phyloP scores from a whole-genome alignment of 2,888 invertebrate genomes.

The Mycogona germanica region DNA sequence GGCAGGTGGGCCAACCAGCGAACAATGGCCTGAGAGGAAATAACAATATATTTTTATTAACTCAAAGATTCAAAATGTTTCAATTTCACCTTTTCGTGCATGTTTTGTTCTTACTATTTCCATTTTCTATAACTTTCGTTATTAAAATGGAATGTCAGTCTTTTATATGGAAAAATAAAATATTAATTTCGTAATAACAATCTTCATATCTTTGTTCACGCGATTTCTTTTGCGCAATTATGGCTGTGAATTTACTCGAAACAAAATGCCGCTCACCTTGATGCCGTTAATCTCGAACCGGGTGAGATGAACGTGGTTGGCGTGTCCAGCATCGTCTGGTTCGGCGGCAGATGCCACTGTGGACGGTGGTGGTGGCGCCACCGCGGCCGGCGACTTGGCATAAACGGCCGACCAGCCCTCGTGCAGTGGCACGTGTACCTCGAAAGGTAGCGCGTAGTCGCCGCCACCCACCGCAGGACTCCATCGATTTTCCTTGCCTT shows the following conservation, averaged over 20 bases:
- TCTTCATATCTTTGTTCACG: too few species aligned
- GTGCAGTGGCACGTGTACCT: background rate
- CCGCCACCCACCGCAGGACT: background rate
- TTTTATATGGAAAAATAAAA: too few species aligned
- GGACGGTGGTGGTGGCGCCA: too few species aligned
- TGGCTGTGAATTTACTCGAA: background rate
- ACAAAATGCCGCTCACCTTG: constrained; percentile 27
- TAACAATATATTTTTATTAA: background rate
- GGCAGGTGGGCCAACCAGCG: constrained; percentile 83
- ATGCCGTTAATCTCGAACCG: constrained; percentile 42
- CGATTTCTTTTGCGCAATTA: background rate
- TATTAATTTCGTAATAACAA: too few species aligned
- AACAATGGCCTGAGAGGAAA: constrained; percentile 59
- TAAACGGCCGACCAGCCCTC: background rate
- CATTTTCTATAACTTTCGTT: too few species aligned
- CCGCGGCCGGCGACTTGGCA: background rate
- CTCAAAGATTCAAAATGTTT: too few species aligned
- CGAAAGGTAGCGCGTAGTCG: background rate
- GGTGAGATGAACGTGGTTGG: constrained; percentile 31
- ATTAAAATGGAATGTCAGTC: too few species aligned
- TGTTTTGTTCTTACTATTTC: too few species aligned
- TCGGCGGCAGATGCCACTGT: too few species aligned
- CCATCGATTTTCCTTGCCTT: constrained; percentile 14
- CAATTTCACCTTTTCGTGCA: too few species aligned
- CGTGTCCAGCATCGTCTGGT: background rate